Evolutionary conservation across 2,113 vertebrate genomes (phyloP).

Genomic region (Lipotes vexillifer): DNA sequence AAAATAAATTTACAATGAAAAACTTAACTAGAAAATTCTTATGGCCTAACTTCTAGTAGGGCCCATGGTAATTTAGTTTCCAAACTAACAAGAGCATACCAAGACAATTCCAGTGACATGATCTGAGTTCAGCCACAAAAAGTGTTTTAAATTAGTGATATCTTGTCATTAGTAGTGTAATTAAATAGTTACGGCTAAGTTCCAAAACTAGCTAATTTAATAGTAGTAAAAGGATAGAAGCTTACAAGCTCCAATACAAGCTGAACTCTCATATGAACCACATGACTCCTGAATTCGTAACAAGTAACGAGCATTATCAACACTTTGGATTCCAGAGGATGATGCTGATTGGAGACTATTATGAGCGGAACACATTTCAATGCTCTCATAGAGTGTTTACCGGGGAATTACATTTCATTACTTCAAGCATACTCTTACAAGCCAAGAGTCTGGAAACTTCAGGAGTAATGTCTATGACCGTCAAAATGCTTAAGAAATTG

Average conservation of each 20-base stretch:
- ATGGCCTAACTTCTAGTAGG: not conserved
- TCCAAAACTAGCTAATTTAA: slow-evolving; percentile 51
- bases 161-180: not conserved
- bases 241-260: not conserved
- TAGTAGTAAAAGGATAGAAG: slow-evolving; percentile 15
- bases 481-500: not conserved
- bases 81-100: not conserved
- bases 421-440: not conserved
- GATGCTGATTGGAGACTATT: not conserved
- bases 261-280: not conserved
- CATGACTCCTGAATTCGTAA: not conserved
- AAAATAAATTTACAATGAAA: not conserved
- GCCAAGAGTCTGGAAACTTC: not conserved
- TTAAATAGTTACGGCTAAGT: not conserved
- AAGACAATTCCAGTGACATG: not conserved
- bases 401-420: not conserved
- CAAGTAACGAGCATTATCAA: not conserved
- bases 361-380: not conserved
- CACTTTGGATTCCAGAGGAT: not conserved
- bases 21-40: not conserved
- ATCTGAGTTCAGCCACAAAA: not conserved
- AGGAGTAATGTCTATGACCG: not conserved
- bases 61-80: not conserved
- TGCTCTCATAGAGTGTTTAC: not conserved
- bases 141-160: slow-evolving; percentile 12